Evolutionary conservation across 2,888 invertebrate species (phyloP).

Genomic region (Drosophila neotestacea): DNA sequence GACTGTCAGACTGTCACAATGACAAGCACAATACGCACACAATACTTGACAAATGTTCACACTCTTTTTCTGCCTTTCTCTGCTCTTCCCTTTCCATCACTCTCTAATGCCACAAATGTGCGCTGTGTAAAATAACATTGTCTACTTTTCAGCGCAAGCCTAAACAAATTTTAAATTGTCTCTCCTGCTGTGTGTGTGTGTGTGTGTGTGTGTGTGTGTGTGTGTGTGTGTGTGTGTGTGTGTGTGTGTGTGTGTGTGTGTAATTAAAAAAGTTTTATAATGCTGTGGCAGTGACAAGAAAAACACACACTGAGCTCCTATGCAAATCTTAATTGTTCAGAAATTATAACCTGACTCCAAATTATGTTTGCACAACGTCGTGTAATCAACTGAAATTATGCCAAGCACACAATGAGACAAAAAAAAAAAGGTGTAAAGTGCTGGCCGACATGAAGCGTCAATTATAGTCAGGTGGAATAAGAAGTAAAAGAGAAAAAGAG

Average conservation of each 20-base stretch:
- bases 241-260: conserved; percentile 27
- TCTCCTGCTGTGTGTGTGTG: conserved; percentile 2
- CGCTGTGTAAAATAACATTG: conserved; percentile 21
- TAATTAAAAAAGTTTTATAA: conserved; percentile 78
- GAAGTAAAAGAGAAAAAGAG: background rate
- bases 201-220: conserved; percentile 46
- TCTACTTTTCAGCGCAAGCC: conserved; percentile 39
- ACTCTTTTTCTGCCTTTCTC: background rate
- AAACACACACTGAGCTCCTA: conserved; percentile 52
- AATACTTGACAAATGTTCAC: conserved; percentile 41
- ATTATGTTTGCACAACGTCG: conserved; percentile 64
- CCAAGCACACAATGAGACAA: background rate
- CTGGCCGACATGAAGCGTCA: conserved; percentile 31
- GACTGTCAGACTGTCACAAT: conserved; percentile 30
- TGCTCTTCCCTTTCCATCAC: background rate
- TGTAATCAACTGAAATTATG: conserved; percentile 55
- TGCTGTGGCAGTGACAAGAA: conserved; percentile 37
- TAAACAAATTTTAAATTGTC: conserved; percentile 21
- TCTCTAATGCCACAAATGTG: conserved; percentile 11
- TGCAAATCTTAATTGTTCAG: conserved; percentile 70
- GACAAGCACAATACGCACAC: conserved; percentile 32
- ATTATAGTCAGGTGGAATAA: conserved; percentile 30
- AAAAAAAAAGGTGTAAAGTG: conserved; percentile 12
- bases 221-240: conserved; percentile 48
- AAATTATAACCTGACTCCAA: conserved; percentile 61